These are phyloP conservation scores for Scaeva pyrastri DNA, from an alignment of 2,888 invertebrate genomes.

Conservation along the genomic window DNA sequence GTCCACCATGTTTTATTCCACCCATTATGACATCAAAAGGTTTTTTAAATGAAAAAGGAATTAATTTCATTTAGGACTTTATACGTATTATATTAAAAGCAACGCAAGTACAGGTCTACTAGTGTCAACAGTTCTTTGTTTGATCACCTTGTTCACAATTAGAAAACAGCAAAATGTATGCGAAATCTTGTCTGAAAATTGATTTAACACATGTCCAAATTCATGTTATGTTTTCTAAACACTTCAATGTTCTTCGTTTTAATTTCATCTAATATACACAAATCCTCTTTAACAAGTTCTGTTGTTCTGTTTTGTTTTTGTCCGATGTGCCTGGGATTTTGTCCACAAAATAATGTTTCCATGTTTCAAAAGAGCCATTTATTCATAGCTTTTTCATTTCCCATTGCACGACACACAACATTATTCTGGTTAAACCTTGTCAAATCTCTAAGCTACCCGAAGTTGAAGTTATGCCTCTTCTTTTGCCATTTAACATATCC, in stretches of 20 bases:
- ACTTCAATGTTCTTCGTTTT: slow-evolving; percentile 30
- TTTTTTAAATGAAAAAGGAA: too few relatives aligned
- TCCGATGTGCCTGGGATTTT: not conserved
- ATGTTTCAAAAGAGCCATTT: slow-evolving; percentile 6
- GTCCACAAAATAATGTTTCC: slow-evolving; percentile 18
- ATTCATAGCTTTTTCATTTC: slow-evolving; percentile 33
- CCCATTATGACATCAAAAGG: too few relatives aligned
- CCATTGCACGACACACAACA: slow-evolving; percentile 26
- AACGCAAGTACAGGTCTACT: too few relatives aligned
- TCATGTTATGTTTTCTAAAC: slow-evolving; percentile 34
- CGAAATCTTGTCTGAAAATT: slow-evolving; percentile 21
- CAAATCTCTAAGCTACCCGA: slow-evolving; percentile 39
- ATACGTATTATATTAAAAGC: too few relatives aligned
- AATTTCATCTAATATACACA: not conserved
- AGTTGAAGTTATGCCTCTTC: not conserved
- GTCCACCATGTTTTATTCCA: too few relatives aligned
- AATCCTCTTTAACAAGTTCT: slow-evolving; percentile 32
- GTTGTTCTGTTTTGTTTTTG: too few relatives aligned
- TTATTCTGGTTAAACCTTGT: slow-evolving; percentile 31
- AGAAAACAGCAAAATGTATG: slow-evolving; percentile 1
- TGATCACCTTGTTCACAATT: not conserved
- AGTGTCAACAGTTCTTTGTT: not conserved
- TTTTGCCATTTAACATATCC: not conserved
- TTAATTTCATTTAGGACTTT: too few relatives aligned
- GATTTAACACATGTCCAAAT: slow-evolving; percentile 46